These are phyloP conservation scores for Acanthurus lineatus DNA, from an alignment of 2,797 vertebrate genomes.

Conservation along the genomic window DNA sequence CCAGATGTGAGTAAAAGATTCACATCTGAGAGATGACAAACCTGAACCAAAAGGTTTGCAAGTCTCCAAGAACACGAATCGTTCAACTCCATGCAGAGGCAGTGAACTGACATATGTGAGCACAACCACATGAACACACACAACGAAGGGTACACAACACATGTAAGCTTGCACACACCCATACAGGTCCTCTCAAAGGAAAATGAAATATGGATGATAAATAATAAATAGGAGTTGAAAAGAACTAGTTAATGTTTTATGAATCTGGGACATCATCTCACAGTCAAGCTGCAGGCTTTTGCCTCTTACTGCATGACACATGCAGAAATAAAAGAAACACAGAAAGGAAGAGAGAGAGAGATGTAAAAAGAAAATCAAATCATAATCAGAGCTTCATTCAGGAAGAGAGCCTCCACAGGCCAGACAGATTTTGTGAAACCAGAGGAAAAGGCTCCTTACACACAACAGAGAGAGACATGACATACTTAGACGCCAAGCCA, in stretches of 20 bases:
- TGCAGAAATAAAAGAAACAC: slow-evolving; percentile 74
- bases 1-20: slow-evolving; percentile 68
- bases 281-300: slow-evolving; percentile 81
- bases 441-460: slow-evolving; percentile 67
- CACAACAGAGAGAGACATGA: slow-evolving; percentile 50
- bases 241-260: slow-evolving; percentile 87
- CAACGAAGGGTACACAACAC: slow-evolving; percentile 54
- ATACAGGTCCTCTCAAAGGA: slow-evolving; percentile 80
- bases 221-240: slow-evolving; percentile 88
- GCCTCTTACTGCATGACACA: slow-evolving; percentile 76
- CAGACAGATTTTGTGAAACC: slow-evolving; percentile 56
- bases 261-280: slow-evolving; percentile 87
- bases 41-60: slow-evolving; percentile 51
- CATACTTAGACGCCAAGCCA: slow-evolving; percentile 52
- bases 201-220: slow-evolving; percentile 83
- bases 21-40: slow-evolving; percentile 60
- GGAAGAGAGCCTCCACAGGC: slow-evolving; percentile 58
- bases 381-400: slow-evolving; percentile 72
- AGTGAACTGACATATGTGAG: slow-evolving; percentile 49
- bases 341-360: slow-evolving; percentile 53
- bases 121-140: slow-evolving; percentile 55
- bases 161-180: slow-evolving; percentile 60
- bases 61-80: slow-evolving; percentile 56
- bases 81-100: slow-evolving; percentile 59
- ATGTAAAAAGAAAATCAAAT: slow-evolving; percentile 63